Conservation (phyloP, 2,888 invertebrate genomes). For the Monoplex corrugatus region DNA sequence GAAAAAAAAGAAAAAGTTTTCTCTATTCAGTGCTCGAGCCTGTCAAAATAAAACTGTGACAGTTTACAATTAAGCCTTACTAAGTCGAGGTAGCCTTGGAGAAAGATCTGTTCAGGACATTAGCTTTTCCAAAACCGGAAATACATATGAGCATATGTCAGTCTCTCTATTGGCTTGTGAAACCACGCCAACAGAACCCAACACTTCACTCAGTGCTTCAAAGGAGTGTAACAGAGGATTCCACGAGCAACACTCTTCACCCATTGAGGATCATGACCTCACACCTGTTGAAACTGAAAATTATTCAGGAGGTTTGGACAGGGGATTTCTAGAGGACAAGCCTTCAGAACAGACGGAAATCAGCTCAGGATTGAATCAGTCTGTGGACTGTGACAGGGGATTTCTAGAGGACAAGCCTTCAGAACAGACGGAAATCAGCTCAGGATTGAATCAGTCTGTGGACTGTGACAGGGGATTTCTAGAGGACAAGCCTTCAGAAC, state of each 20-base stretch:
- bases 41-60: not conserved
- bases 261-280: conserved; percentile 6
- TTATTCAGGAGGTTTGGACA: no score
- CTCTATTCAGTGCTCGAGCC: not conserved
- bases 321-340: no score
- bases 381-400: not conserved
- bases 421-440: conserved; percentile 8
- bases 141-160: conserved; percentile 4
- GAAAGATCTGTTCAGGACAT: not conserved
- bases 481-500: not conserved
- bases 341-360: no score
- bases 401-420: conserved; percentile 7
- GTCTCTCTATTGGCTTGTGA: not conserved
- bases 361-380: not conserved
- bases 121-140: not conserved
- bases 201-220: conserved; percentile 1
- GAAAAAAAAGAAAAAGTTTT: not conserved
- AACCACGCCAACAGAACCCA: conserved; percentile 12
- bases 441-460: not conserved
- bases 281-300: not conserved
- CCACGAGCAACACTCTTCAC: not conserved
- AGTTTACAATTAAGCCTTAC: conserved; percentile 1
- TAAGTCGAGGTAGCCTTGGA: not conserved
- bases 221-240: not conserved
- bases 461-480: not conserved